phyloP scores from a whole-genome alignment of 2,113 vertebrate genomes.

The Megaceryle maxima region DNA sequence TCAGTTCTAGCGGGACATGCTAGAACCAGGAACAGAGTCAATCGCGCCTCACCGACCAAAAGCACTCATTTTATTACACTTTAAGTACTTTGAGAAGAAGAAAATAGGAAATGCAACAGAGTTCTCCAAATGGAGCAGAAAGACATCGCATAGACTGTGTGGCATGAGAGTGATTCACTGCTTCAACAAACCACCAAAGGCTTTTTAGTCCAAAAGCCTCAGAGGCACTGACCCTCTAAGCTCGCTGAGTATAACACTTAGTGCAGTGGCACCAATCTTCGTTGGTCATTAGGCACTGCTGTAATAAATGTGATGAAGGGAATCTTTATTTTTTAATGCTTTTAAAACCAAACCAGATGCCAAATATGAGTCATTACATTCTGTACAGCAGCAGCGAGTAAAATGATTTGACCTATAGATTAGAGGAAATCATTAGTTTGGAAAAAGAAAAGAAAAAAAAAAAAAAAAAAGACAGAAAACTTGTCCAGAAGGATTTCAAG shows the following conservation, averaged over 20 bases:
- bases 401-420: not conserved
- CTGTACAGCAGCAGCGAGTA: not conserved
- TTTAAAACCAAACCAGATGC: not conserved
- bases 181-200: not conserved
- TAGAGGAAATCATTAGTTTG: not conserved
- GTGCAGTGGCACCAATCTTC: not conserved
- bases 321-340: not conserved
- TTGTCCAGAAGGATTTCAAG: not conserved
- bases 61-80: not conserved
- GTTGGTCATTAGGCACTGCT: not conserved
- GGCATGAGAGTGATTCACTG: not conserved
- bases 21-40: not conserved
- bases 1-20: not conserved
- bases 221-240: not conserved
- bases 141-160: accelerated
- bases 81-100: not conserved
- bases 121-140: not conserved
- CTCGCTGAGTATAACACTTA: not conserved
- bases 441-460: not conserved
- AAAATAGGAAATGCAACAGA: not conserved
- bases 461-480: not conserved
- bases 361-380: not conserved
- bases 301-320: not conserved
- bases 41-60: not conserved
- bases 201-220: not conserved